Conservation (phyloP, 2,113 vertebrate species). For the Isichthys henryi region DNA sequence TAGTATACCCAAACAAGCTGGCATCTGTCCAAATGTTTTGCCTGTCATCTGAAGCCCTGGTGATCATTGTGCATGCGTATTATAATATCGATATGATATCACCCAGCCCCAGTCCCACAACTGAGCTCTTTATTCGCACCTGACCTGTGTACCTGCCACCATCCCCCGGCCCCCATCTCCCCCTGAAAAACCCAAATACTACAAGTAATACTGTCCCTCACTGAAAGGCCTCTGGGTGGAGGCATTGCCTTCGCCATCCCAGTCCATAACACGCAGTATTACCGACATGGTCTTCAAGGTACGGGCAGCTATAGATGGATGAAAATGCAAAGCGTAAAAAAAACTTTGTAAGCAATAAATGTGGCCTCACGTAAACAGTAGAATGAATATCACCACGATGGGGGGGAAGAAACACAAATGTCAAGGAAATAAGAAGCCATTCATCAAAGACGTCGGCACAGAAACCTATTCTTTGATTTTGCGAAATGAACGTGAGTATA, state of each 20-base stretch:
- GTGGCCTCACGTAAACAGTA: neutral
- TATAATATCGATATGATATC: no score
- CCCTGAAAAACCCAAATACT: neutral
- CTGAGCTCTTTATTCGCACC: neutral
- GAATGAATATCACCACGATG: neutral
- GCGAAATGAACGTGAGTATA: neutral
- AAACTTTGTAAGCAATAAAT: neutral
- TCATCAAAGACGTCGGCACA: neutral
- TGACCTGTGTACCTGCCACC: neutral
- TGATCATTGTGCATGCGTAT: no score
- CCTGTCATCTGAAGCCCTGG: no score
- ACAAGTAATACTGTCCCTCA: neutral
- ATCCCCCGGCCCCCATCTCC: neutral
- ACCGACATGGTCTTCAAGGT: neutral
- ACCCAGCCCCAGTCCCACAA: neutral
- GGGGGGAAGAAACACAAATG: neutral
- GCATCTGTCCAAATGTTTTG: no score
- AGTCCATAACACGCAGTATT: neutral
- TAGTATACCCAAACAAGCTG: no score
- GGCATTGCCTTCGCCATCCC: neutral
- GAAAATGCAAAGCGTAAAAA: neutral
- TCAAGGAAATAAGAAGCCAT: neutral
- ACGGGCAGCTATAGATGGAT: neutral
- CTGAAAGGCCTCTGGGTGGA: neutral
- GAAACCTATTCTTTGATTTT: neutral